These are phyloP conservation scores for Xylota sylvarum DNA, from an alignment of 2,888 invertebrate genomes.

Conservation along the genomic window DNA sequence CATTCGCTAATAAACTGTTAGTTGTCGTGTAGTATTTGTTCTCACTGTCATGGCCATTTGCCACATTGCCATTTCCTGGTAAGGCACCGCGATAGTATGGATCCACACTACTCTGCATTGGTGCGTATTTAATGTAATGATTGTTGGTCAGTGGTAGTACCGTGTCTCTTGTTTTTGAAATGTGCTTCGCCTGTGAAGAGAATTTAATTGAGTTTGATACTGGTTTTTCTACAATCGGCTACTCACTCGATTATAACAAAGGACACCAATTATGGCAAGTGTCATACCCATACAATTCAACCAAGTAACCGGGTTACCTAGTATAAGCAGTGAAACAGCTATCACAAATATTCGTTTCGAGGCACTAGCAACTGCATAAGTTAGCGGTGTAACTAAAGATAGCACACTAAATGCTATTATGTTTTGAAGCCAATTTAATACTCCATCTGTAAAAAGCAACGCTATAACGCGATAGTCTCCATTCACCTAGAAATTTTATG, in stretches of 20 bases:
- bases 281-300: slow-evolving; percentile 96
- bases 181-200: slow-evolving; percentile 88
- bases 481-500: slow-evolving; percentile 84
- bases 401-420: slow-evolving; percentile 97
- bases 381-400: slow-evolving; percentile 95
- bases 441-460: slow-evolving; percentile 91
- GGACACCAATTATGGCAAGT: slow-evolving; percentile 94
- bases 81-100: slow-evolving; percentile 80
- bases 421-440: slow-evolving; percentile 97
- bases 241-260: slow-evolving; percentile 93
- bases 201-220: slow-evolving; percentile 4
- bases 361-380: slow-evolving; percentile 97
- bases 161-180: slow-evolving; percentile 86
- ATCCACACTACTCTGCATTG: slow-evolving; percentile 80
- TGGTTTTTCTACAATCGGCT: neutral
- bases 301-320: slow-evolving; percentile 96
- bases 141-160: slow-evolving; percentile 86
- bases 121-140: slow-evolving; percentile 83
- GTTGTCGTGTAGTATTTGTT: slow-evolving; percentile 77
- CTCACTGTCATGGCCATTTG: slow-evolving; percentile 77
- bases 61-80: slow-evolving; percentile 78
- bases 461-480: slow-evolving; percentile 87
- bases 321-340: slow-evolving; percentile 92
- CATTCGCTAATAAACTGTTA: slow-evolving; percentile 82
- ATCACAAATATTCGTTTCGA: slow-evolving; percentile 97